These are phyloP conservation scores for Lithodes maja DNA, from an alignment of 2,888 invertebrate species.

Conservation along the genomic window DNA sequence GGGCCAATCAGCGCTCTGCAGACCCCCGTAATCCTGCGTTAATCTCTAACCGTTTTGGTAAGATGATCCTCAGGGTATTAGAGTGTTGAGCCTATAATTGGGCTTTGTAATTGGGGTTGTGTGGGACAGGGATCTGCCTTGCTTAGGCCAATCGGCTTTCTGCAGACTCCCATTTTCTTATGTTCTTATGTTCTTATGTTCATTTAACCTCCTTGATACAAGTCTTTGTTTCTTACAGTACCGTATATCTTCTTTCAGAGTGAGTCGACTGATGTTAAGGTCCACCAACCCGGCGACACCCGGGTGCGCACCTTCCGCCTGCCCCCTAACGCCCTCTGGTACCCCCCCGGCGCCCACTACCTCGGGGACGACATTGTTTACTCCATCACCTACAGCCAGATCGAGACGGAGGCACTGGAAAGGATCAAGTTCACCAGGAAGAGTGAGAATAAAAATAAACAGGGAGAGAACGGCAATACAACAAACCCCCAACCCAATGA, in stretches of 20 bases:
- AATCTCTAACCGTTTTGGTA: too few species aligned
- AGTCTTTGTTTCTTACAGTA: background rate
- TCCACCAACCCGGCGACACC: background rate
- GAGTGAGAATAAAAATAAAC: too few species aligned
- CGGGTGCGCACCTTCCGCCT: constrained; percentile 50
- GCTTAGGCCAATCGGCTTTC: too few species aligned
- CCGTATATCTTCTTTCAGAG: background rate
- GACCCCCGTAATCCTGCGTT: too few species aligned
- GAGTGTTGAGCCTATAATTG: too few species aligned
- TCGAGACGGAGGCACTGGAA: constrained; percentile 43
- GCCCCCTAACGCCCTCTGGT: constrained; percentile 51
- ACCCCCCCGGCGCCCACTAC: constrained; percentile 28
- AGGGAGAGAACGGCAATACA: too few species aligned
- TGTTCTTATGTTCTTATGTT: background rate
- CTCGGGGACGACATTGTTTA: constrained; percentile 25
- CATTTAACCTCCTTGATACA: background rate
- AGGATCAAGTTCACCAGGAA: background rate
- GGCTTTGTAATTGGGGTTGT: too few species aligned
- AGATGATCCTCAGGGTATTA: too few species aligned
- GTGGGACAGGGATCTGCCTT: too few species aligned
- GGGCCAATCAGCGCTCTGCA: too few species aligned
- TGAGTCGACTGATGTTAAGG: background rate
- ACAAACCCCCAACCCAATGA: too few species aligned
- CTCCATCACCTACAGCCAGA: constrained; percentile 41
- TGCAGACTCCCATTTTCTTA: too few species aligned